Base-by-base conservation (phyloP, 2,113 vertebrate genomes). In the Gnathonemus longibarbis region DNA sequence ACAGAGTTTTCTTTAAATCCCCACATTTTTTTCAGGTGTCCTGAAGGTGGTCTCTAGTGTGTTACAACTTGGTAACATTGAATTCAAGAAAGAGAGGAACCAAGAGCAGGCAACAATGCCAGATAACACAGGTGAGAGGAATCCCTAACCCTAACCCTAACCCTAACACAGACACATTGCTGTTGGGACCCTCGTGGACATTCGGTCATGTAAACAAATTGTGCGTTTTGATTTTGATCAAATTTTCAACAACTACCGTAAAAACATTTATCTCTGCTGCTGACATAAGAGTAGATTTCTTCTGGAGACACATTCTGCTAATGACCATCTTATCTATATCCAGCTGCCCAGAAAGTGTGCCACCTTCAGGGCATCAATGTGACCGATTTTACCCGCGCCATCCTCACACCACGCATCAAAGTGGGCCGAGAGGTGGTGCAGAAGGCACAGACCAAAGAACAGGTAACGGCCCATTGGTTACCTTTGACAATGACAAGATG, bases 381-480 rank as follows among this genome's bases (percentile, higher is more conserved):
- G 94, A 98, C 97, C 0, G 97, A 98, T 90, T 98, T 98, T 93
- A 97, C 97, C 62, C 95, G 97, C 84, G 93, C 96, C 87, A 97
- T 98, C 87, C 95, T 98, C 48, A 97, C 96, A 1, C 97, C 97
- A n/a, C 95, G 97, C 31, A 98, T 98, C 93, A 98, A 98, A 94
- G 97, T 98, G 0, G 97, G 97, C 17, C 94, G 97, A 90, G 97
- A 98, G 5, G 95, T 97, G 10, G 97, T 98, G 1, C 97, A 98
- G 93, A 98, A 98, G 93, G 97, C 97, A 15, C 97, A 98, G 95
- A 98, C 97, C 15, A 98, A 98, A 92, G 97, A 98, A 87, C 97
- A 98, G 96, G 97, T 98, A 88, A n/a, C 6, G 86, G 35, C 8
- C 48, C 27, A 56, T 19, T 45, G 39, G 31, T 80, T 52, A 8